Conservation (phyloP, 2,113 vertebrate species). For the Triplophysa rosa region DNA sequence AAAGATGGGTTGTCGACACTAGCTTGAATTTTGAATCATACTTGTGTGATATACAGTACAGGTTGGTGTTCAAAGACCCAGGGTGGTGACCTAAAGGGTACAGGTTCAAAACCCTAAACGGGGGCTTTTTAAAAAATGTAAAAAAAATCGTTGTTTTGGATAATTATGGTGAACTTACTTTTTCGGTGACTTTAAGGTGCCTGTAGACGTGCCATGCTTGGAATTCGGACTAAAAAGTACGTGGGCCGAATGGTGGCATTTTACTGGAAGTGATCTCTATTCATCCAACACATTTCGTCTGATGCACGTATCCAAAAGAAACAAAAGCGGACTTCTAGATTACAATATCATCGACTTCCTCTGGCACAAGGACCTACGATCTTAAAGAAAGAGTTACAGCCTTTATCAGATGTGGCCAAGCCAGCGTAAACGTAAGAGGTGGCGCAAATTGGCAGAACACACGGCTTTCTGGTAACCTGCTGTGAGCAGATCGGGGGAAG, state of each 20-base stretch:
- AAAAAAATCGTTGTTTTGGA: too few species aligned
- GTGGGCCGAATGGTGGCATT: background rate
- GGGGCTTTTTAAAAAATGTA: background rate
- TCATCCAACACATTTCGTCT: background rate
- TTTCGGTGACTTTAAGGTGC: too few species aligned
- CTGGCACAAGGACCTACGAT: background rate
- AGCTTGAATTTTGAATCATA: too few species aligned
- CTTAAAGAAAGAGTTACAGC: slow-evolving; percentile 6
- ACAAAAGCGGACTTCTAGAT: slow-evolving; percentile 13
- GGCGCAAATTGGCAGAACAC: slow-evolving; percentile 31
- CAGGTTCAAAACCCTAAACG: background rate
- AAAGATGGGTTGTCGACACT: background rate
- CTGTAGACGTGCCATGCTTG: background rate
- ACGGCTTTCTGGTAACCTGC: background rate
- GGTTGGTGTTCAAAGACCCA: too few species aligned
- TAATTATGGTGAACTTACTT: too few species aligned
- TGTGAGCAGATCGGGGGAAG: background rate
- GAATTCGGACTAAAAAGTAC: background rate
- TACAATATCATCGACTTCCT: background rate
- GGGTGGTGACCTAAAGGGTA: too few species aligned
- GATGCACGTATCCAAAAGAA: background rate
- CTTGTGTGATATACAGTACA: too few species aligned
- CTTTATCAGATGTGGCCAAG: slow-evolving; percentile 39
- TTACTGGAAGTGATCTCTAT: slow-evolving; percentile 32
- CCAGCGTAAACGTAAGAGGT: background rate